Conservation (phyloP, 92 coral and sea anemone genomes). For the Epizoanthus stellaris region DNA sequence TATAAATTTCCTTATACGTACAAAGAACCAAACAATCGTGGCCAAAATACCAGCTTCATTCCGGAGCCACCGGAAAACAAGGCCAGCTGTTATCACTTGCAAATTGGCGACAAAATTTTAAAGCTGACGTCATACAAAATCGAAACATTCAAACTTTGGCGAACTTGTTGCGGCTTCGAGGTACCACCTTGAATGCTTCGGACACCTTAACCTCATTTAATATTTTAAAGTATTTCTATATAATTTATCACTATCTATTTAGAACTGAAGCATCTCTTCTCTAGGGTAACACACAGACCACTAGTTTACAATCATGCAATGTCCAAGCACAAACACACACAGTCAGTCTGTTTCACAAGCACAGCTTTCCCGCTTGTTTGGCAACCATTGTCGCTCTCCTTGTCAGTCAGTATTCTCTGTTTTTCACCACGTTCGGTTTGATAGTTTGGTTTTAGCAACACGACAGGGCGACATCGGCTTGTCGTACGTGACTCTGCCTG, state of each 20-base stretch:
- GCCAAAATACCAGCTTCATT: not conserved
- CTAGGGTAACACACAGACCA: no score
- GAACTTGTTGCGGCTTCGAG: not conserved
- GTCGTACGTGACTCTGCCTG: not conserved
- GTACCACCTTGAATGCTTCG: not conserved
- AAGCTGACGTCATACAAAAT: not conserved
- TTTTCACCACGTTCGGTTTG: no score
- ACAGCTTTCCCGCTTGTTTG: no score
- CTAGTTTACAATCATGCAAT: no score
- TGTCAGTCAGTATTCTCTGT: no score
- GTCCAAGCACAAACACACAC: no score
- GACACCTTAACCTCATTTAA: not conserved
- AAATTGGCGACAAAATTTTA: not conserved
- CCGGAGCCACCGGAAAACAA: not conserved
- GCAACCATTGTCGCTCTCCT: no score
- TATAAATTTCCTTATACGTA: not conserved
- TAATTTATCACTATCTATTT: not conserved
- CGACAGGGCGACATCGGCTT: not conserved
- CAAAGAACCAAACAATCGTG: not conserved
- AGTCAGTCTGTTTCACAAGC: no score
- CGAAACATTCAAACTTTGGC: not conserved
- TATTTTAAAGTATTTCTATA: not conserved
- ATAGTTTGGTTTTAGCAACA: not conserved
- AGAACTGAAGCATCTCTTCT: not conserved
- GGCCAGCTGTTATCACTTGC: not conserved